These are phyloP conservation scores for Oryctes rhinoceros DNA, from an alignment of 1,140 invertebrate genomes.

Conservation along the genomic window DNA sequence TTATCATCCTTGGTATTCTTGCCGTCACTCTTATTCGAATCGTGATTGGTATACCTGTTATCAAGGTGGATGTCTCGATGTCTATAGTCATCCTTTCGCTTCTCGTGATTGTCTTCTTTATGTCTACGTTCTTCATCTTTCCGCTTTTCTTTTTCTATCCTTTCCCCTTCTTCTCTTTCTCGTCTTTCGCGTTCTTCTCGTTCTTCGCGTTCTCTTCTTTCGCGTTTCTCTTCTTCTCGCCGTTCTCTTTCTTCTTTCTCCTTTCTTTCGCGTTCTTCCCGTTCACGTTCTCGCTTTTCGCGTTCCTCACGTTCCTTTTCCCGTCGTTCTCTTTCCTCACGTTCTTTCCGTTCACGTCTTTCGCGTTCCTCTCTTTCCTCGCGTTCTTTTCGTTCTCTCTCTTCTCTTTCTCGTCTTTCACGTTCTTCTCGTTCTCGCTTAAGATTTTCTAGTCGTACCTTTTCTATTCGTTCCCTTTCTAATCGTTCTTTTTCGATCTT, in stretches of 20 bases:
- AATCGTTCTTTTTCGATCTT: constrained; percentile 50
- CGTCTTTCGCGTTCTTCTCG: constrained; percentile 50
- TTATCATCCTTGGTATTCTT: constrained; percentile 52
- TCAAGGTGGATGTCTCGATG: constrained; percentile 51
- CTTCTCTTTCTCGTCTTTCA: constrained; percentile 57
- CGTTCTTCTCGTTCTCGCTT: constrained; percentile 59
- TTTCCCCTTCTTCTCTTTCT: constrained; percentile 57
- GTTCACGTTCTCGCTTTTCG: constrained; percentile 45
- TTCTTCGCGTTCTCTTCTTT: constrained; percentile 50
- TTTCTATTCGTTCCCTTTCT: constrained; percentile 55
- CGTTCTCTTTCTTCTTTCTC: constrained; percentile 57
- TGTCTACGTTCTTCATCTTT: constrained; percentile 50
- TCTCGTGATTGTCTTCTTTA: constrained; percentile 59
- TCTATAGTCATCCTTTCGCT: constrained; percentile 52
- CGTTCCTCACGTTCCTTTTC: constrained; percentile 47
- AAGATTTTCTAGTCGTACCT: constrained; percentile 55
- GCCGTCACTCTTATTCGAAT: constrained; percentile 53
- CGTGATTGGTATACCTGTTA: constrained; percentile 52
- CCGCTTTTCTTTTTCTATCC: constrained; percentile 47
- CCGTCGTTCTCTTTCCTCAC: constrained; percentile 44
- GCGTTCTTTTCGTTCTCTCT: constrained; percentile 45
- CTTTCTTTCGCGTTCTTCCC: constrained; percentile 51
- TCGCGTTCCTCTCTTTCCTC: constrained; percentile 53
- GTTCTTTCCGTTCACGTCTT: constrained; percentile 54
- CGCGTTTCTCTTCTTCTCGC: constrained; percentile 58